Percentiles rank a stretch among this genome's conserved stretches.
Evolutionary conservation across 2,113 vertebrate species (phyloP).

Genomic region (Oceanodroma tethys): DNA sequence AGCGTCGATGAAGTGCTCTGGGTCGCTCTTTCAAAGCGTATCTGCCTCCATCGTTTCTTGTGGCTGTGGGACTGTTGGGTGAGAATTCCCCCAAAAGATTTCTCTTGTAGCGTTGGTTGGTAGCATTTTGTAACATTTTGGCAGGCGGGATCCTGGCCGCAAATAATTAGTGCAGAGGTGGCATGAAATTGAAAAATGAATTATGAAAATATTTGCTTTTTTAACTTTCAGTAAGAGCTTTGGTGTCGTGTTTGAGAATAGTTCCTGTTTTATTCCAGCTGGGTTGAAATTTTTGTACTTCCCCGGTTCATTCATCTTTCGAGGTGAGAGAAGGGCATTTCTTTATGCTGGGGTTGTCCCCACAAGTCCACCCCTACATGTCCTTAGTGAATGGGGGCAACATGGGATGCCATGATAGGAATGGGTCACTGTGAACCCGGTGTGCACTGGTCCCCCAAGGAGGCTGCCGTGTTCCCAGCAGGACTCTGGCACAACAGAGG

Average conservation of each 20-base stretch:
- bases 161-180: constrained; percentile 27
- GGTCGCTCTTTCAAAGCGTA: fast-evolving
- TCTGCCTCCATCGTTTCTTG: not conserved
- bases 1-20: fast-evolving
- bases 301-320: not conserved
- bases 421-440: not conserved
- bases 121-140: not conserved
- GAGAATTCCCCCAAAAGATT: not conserved
- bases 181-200: constrained; percentile 40
- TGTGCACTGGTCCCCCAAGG: not conserved
- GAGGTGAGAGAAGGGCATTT: not conserved
- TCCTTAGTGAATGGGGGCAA: not conserved
- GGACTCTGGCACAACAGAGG: not conserved
- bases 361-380: fast-evolving
- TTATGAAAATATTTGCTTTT: constrained; percentile 47
- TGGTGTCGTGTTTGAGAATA: not conserved
- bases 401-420: not conserved
- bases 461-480: not conserved
- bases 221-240: not conserved
- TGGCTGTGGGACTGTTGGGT: not conserved
- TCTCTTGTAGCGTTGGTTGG: not conserved
- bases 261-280: not conserved
- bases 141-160: not conserved
- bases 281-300: not conserved
- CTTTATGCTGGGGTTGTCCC: not conserved